Evolutionary conservation across 2,797 vertebrate genomes (phyloP), one percentile per base, ranked within the genome.

Genomic region (Notoglanidium macrostoma): DNA sequence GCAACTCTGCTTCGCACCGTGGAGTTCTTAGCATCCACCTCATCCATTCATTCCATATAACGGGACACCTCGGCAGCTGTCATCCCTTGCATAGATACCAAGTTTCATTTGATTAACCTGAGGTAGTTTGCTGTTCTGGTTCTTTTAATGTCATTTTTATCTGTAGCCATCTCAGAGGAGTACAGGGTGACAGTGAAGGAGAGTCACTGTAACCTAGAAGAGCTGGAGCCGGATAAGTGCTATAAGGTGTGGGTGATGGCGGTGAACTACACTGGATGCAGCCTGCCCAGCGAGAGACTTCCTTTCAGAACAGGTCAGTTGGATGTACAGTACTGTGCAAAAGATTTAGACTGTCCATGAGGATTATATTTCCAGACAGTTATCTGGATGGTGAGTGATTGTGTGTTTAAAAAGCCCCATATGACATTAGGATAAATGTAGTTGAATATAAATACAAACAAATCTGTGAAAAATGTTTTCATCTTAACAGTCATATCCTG

Each of bases 191-290:
- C 97, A 0, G 98, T 99, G 92, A 99, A 99, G 92, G 98, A 99
- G 94, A 98, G 97, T 90, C 97, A 96, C 91, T 98, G 97, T 87
- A 95, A 96, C 88, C 95, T 99, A 93, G 98, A 99, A 92, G 98
- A 99, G 89, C 91, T 99, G 92, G 98, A 99, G 87, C 96, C 98
- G 32, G 97, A 97, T 92, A 96, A 87, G 91, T 95, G 93, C 84
- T 99, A 99, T 92, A 96, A 96, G 86, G 97, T 99, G 84, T 99
- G 98, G 98, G 96, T 99, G 90, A 99, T 99, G 98, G 98, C 97
- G 63, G 97, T 99, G 93, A 99, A 99, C 92, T 95, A 97, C 87
- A 96, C 97, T 0, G 98, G 98, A 88, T 99, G 98, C 92, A 99
- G 98, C 89, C 94, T 99, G 90, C 97, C 98, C 87, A 99, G 97